These are phyloP conservation scores for Conistra vaccinii DNA, from an alignment of 2,888 invertebrate genomes.

Conservation along the genomic window DNA sequence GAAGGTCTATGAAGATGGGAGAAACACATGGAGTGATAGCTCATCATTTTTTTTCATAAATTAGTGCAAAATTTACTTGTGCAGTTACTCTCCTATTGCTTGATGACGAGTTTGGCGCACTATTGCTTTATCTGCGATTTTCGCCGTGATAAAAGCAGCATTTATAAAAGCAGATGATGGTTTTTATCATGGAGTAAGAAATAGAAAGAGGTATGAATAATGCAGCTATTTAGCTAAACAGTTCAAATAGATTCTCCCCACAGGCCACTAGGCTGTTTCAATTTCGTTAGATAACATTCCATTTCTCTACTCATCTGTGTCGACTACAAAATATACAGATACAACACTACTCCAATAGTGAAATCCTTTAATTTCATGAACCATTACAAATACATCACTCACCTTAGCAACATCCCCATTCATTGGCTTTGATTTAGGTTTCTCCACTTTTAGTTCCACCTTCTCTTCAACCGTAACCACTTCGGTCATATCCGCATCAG, in stretches of 20 bases:
- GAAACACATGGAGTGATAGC: background rate
- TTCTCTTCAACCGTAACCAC: slow-evolving; percentile 74
- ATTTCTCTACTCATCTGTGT: background rate
- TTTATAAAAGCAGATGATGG: background rate
- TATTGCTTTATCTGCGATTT: background rate
- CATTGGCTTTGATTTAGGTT: slow-evolving; percentile 76
- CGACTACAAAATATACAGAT: background rate
- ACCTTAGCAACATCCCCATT: slow-evolving; percentile 87
- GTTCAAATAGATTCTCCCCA: background rate
- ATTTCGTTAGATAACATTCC: background rate
- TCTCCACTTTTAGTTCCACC: slow-evolving; percentile 74
- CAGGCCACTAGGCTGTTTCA: background rate
- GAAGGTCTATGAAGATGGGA: background rate
- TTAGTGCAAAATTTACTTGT: background rate
- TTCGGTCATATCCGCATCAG: slow-evolving; percentile 81
- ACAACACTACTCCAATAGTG: background rate
- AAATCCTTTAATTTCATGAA: background rate
- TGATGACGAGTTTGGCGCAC: background rate
- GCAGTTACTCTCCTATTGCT: background rate
- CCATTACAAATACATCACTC: slow-evolving; percentile 23
- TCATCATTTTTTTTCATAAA: background rate
- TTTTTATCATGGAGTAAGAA: background rate
- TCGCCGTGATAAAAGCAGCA: too few species aligned
- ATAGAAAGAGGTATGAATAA: background rate
- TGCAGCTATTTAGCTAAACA: background rate